phyloP scores from a whole-genome alignment of 2,113 vertebrate genomes.

The Istiophorus platypterus region DNA sequence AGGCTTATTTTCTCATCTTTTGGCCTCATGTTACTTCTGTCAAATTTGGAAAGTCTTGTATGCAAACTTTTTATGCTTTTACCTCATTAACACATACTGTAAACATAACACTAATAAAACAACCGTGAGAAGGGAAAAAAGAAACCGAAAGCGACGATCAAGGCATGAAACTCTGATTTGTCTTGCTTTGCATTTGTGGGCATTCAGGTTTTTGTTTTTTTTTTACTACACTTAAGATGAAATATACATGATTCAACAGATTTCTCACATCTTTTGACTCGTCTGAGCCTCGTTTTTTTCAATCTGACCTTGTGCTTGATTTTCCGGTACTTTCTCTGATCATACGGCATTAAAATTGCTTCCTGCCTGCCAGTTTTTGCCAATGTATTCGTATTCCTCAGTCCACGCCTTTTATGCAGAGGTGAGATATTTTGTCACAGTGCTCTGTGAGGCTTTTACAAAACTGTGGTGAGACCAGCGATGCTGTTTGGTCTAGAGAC shows the following conservation, averaged over 20 bases:
- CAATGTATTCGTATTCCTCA: conserved; percentile 54
- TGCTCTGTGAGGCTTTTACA: conserved; percentile 46
- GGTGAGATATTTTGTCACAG: conserved; percentile 51
- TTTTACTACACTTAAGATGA: not conserved
- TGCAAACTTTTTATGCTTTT: not conserved
- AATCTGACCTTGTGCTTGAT: not conserved
- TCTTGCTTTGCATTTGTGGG: conserved; percentile 4
- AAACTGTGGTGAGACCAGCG: too few species aligned
- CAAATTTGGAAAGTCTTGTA: not conserved
- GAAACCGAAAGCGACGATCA: not conserved
- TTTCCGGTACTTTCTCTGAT: conserved; percentile 28
- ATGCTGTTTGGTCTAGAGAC: too few species aligned
- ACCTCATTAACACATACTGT: not conserved
- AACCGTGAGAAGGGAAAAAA: not conserved
- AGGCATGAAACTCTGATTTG: not conserved
- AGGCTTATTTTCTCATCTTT: not conserved
- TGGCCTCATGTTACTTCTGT: conserved; percentile 7
- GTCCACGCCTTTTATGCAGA: conserved; percentile 31
- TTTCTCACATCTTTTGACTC: not conserved
- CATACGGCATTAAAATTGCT: conserved; percentile 32
- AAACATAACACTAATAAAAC: not conserved
- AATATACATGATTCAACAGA: conserved; percentile 15
- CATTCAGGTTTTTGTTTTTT: too few species aligned
- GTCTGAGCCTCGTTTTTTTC: conserved; percentile 11
- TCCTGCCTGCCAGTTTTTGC: conserved; percentile 37